Percentiles rank a stretch among this genome's conserved stretches.
These are phyloP conservation scores for Colletes latitarsis DNA, from an alignment of 1,140 invertebrate species.

Conservation along the genomic window DNA sequence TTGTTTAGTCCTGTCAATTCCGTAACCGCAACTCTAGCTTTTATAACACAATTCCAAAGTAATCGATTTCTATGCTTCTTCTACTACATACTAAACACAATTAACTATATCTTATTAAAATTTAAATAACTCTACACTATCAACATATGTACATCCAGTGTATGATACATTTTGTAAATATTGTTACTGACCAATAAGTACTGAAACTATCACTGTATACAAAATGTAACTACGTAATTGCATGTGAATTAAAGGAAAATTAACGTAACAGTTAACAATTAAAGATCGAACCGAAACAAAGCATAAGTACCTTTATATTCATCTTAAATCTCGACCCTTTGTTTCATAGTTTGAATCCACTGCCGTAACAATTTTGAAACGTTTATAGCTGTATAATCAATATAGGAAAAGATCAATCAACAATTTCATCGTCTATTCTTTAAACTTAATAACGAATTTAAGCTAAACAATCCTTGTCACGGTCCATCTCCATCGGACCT, in stretches of 20 bases:
- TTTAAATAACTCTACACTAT: constrained; percentile 11
- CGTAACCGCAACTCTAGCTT: neutral
- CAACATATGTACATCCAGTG: constrained; percentile 18
- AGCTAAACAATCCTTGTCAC: constrained; percentile 39
- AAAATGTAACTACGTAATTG: neutral
- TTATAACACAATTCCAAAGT: neutral
- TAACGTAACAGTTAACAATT: neutral
- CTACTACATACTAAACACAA: neutral
- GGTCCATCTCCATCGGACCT: constrained; percentile 84
- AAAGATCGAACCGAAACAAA: neutral
- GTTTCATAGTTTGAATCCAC: neutral
- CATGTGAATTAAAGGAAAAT: neutral
- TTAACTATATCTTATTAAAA: neutral
- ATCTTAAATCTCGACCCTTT: neutral
- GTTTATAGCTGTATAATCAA: no score
- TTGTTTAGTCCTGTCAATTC: neutral
- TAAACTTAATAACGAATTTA: constrained; percentile 2
- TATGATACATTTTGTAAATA: constrained; percentile 3
- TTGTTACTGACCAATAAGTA: neutral
- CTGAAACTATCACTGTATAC: neutral
- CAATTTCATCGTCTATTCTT: neutral
- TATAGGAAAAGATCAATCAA: neutral
- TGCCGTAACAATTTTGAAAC: neutral
- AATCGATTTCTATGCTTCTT: neutral
- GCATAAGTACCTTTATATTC: neutral